Percentiles rank a stretch among this genome's conserved stretches.
These are phyloP conservation scores for Harpagoxenus sublaevis DNA, from an alignment of 2,888 invertebrate genomes.

Conservation along the genomic window DNA sequence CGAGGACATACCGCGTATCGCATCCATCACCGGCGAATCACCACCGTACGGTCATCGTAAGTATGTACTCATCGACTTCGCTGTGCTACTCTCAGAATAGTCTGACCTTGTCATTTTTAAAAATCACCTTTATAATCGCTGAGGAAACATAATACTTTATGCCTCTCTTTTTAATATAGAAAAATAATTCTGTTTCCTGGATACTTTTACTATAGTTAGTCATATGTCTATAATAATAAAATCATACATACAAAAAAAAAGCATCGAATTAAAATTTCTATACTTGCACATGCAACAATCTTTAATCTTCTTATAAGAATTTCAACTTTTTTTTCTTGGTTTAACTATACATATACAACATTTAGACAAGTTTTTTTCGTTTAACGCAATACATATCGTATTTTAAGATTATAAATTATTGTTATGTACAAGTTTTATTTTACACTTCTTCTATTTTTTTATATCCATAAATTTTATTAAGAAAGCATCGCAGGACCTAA, in stretches of 20 bases:
- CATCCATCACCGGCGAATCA: constrained; percentile 84
- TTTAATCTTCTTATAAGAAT: no score
- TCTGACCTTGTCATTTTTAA: background rate
- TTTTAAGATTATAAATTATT: no score
- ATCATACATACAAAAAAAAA: background rate
- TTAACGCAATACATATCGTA: no score
- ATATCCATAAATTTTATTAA: background rate
- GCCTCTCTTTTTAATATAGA: background rate
- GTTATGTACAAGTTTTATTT: no score
- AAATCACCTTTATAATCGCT: background rate
- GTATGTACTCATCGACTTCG: constrained; percentile 73
- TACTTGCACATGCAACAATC: no score
- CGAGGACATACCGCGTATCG: constrained; percentile 82
- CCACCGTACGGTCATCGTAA: constrained; percentile 83
- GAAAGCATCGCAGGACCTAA: background rate
- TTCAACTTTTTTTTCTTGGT: no score
- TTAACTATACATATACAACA: no score
- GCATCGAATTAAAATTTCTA: no score
- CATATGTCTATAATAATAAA: background rate
- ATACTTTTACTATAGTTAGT: background rate
- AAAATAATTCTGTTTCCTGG: background rate
- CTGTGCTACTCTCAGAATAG: background rate
- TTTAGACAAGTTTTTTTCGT: no score
- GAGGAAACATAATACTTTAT: background rate
- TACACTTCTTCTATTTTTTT: background rate